Evolutionary conservation across 2,888 invertebrate genomes (phyloP).

Genomic region (Oxystoma pomonae): DNA sequence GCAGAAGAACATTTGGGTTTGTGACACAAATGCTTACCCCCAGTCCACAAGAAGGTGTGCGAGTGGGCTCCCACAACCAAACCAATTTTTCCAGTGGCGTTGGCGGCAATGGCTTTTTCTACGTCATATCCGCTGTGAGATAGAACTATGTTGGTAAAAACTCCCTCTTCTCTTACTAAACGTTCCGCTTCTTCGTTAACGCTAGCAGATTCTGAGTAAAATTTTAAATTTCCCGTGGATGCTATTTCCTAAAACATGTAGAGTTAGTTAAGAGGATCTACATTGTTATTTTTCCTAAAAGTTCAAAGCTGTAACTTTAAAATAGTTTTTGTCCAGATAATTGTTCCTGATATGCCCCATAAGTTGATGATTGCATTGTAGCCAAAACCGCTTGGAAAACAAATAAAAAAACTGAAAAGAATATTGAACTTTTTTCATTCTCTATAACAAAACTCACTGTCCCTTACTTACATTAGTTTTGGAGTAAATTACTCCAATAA

Average conservation of each 20-base stretch:
- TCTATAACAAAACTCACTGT: too few relatives aligned
- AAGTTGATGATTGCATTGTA: too few relatives aligned
- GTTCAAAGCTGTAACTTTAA: too few relatives aligned
- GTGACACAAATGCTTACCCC: constrained; percentile 32
- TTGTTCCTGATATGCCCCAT: too few relatives aligned
- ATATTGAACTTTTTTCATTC: too few relatives aligned
- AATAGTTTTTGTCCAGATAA: too few relatives aligned
- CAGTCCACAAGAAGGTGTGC: constrained; percentile 72
- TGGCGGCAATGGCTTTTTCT: constrained; percentile 62
- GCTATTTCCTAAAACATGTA: neutral
- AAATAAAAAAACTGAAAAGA: too few relatives aligned
- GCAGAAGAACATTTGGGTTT: too few relatives aligned
- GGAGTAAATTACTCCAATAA: constrained; percentile 71
- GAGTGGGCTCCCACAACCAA: constrained; percentile 85
- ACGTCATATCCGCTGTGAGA: constrained; percentile 75
- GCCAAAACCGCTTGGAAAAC: too few relatives aligned
- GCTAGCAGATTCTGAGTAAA: constrained; percentile 65
- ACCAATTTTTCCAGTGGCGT: constrained; percentile 65
- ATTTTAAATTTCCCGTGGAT: constrained; percentile 58
- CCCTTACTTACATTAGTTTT: constrained; percentile 63
- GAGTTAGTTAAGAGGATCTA: too few relatives aligned
- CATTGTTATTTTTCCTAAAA: too few relatives aligned
- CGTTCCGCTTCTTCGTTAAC: constrained; percentile 64
- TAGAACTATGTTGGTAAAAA: constrained; percentile 77
- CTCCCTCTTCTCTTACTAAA: constrained; percentile 55